Base-by-base conservation (phyloP, 2,888 invertebrate species). In the Clostera curtula region DNA sequence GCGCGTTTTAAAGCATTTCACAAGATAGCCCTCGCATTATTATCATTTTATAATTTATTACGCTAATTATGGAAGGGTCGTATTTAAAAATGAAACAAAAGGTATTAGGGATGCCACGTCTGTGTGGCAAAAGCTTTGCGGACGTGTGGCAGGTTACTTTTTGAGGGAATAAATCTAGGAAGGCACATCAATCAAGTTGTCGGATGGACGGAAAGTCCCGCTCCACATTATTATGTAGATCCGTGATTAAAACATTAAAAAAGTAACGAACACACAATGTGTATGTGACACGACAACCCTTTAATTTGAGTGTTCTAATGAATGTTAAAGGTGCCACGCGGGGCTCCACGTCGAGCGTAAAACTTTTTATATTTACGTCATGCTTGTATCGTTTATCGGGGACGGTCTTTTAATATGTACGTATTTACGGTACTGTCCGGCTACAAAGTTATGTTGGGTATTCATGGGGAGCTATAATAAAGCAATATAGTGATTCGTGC, bases 21-120 rank as follows among this genome's bases (percentile, higher is more conserved):
- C 79, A 79, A 79, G 82, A 77, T 75, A 71, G 71, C 73, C 73
- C 77, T 68, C 61, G 68, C 57, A 69, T 71, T 73, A 76, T 77
- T 82, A 83, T 82, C 83, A 76, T 83, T 83, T 83, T 73, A 72
- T 79, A 79, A 83, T 83, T 80, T 83, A 82, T 83, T 77, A 80
- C 77, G 74, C 80, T 82, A 82, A 83, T 83, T 82, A 82, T 75
- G 65, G 71, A 72, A 69, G 69, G 72, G 57, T 61, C 73, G 65
- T 71, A 73, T 80, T 74, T 73, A 75, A 79, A 80, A 80, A 80
- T 72, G 65, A 79, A 79, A 79, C 77, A 77, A 77, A n/a, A 79
- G 67, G 74, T 69, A 70, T 68, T 72, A 72, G 55, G 54, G 54
- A 57, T 68, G 67, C 62, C 70, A 68, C 67, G 69, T 70, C 71